Conservation (phyloP, 1,140 invertebrate species). For the Branchinecta lindahli region DNA sequence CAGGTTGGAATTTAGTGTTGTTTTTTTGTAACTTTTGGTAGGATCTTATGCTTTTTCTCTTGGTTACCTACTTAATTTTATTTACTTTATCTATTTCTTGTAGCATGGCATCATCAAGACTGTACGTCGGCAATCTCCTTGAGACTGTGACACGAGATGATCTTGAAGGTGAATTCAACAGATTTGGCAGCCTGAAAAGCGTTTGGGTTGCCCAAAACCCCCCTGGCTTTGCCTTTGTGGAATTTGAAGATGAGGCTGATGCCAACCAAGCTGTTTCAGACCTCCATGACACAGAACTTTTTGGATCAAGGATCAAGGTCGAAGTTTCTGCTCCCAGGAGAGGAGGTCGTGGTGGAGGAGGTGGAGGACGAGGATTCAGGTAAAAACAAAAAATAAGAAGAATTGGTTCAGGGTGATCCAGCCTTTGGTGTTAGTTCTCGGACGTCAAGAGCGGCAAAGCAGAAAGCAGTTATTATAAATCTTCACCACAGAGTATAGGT, state of each 20-base stretch:
- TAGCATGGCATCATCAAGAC: constrained; percentile 27
- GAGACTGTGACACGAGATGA: constrained; percentile 80
- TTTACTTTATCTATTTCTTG: no score
- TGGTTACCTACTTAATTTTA: no score
- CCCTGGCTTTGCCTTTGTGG: constrained; percentile 84
- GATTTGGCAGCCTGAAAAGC: constrained; percentile 86
- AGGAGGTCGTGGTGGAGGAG: constrained; percentile 19
- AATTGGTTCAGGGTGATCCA: no score
- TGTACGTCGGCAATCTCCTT: constrained; percentile 92
- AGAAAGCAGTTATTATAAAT: no score
- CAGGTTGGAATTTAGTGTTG: no score
- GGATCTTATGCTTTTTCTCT: no score
- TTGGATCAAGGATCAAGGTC: constrained; percentile 20
- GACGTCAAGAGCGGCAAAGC: no score
- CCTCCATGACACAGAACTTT: constrained; percentile 18
- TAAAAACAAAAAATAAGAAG: no score
- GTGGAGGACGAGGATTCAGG: constrained; percentile 12
- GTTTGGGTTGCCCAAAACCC: constrained; percentile 93
- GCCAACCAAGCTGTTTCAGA: constrained; percentile 23
- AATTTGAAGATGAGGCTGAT: constrained; percentile 39
- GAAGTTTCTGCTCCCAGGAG: constrained; percentile 20
- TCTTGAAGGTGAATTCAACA: constrained; percentile 77
- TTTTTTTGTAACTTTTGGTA: no score
- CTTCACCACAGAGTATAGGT: no score
- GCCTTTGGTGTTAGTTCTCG: no score